phyloP scores from a whole-genome alignment of 2,888 invertebrate genomes.

The Parnassius glacialis region DNA sequence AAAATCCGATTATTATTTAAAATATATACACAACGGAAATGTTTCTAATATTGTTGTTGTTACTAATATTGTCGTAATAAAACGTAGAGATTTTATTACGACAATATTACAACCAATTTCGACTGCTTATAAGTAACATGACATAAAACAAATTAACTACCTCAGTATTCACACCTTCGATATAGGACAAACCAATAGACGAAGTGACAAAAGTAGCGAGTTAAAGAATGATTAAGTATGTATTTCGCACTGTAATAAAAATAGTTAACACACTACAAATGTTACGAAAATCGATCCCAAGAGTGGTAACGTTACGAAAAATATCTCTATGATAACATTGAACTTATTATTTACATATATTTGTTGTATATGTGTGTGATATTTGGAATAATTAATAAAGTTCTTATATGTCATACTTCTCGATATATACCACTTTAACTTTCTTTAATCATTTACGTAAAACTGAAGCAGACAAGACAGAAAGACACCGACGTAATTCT shows the following conservation, averaged over 20 bases:
- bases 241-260: conserved; percentile 58
- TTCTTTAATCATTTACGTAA: too few relatives aligned
- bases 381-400: too few relatives aligned
- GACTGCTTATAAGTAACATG: conserved; percentile 8
- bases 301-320: background rate
- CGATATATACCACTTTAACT: too few relatives aligned
- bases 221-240: conserved; percentile 50
- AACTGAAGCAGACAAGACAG: too few relatives aligned
- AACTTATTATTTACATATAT: background rate
- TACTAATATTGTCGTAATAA: too few relatives aligned
- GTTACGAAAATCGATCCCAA: conserved; percentile 36
- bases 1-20: too few relatives aligned
- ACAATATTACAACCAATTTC: background rate
- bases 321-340: conserved; percentile 2
- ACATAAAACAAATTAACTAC: conserved; percentile 27
- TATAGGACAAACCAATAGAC: conserved; percentile 38
- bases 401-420: too few relatives aligned
- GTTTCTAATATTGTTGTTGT: too few relatives aligned
- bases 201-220: conserved; percentile 57
- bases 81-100: too few relatives aligned
- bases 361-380: too few relatives aligned
- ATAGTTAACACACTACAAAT: conserved; percentile 47
- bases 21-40: too few relatives aligned
- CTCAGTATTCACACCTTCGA: conserved; percentile 38
- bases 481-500: too few relatives aligned